These are phyloP conservation scores for Myotis davidii DNA, from an alignment of 2,113 vertebrate species.

Conservation along the genomic window DNA sequence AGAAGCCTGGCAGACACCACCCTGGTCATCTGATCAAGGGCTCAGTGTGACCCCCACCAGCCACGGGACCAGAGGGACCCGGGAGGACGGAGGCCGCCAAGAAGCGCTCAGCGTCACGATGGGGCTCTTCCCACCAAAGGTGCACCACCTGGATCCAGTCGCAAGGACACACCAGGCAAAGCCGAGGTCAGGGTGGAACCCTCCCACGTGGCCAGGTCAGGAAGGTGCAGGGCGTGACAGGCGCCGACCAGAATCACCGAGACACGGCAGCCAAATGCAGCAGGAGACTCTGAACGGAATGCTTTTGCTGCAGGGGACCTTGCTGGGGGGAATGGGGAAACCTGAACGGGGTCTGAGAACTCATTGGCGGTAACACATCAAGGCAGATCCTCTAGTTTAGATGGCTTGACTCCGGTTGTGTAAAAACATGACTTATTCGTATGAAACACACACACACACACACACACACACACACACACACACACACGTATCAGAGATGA, in stretches of 20 bases:
- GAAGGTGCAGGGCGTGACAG: not conserved
- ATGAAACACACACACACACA: not conserved
- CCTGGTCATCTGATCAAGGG: accelerated
- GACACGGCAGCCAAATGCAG: accelerated
- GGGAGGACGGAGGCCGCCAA: accelerated
- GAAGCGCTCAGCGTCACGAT: accelerated
- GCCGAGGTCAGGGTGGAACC: not conserved
- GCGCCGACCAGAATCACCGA: not conserved
- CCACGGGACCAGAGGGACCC: not conserved
- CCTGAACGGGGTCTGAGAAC: not conserved
- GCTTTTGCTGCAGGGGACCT: accelerated
- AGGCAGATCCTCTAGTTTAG: not conserved
- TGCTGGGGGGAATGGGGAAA: accelerated
- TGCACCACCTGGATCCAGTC: accelerated
- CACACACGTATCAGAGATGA: not conserved
- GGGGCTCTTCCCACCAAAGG: not conserved
- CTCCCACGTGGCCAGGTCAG: not conserved
- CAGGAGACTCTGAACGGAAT: accelerated
- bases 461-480: not conserved
- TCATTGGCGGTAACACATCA: accelerated
- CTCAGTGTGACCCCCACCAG: accelerated
- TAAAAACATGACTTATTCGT: not conserved
- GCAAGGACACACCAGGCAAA: not conserved
- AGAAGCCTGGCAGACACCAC: not conserved
- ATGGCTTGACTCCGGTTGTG: accelerated